Evolutionary conservation across 2,113 vertebrate genomes (phyloP).

Genomic region (Protobothrops mucrosquamatus): DNA sequence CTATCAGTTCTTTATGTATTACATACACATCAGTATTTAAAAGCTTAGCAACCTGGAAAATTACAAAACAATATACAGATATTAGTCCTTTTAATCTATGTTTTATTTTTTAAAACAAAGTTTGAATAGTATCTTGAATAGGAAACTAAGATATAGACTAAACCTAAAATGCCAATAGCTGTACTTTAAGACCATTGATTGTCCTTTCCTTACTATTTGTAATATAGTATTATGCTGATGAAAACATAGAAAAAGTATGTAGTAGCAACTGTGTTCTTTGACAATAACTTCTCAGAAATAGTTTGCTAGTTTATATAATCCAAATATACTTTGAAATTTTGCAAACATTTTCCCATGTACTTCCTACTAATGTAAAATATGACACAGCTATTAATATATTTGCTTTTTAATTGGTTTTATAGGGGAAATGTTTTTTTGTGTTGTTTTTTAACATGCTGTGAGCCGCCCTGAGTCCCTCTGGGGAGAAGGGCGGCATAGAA

Average conservation of each 20-base stretch:
- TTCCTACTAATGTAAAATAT: not conserved
- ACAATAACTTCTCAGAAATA: not conserved
- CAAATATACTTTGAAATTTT: constrained; percentile 12
- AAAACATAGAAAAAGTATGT: not conserved
- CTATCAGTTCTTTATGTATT: constrained; percentile 88
- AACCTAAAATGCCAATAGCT: constrained; percentile 6
- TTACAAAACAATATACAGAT: constrained; percentile 30
- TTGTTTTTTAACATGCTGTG: no score
- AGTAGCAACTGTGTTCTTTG: not conserved
- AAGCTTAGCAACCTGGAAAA: constrained; percentile 88
- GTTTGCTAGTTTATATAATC: not conserved
- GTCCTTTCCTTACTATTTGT: not conserved
- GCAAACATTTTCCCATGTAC: not conserved
- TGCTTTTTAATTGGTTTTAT: no score
- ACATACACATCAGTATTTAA: constrained; percentile 83
- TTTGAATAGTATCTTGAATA: not conserved
- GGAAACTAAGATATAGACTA: not conserved
- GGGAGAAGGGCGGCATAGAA: no score
- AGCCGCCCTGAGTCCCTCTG: no score
- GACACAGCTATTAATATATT: no score
- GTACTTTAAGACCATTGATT: not conserved
- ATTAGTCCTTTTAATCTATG: constrained; percentile 30
- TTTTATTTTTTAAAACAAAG: constrained; percentile 23
- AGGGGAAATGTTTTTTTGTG: no score
- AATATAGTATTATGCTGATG: not conserved